phyloP scores from a whole-genome alignment of 2,888 invertebrate species.

The Abrostola triplasia region DNA sequence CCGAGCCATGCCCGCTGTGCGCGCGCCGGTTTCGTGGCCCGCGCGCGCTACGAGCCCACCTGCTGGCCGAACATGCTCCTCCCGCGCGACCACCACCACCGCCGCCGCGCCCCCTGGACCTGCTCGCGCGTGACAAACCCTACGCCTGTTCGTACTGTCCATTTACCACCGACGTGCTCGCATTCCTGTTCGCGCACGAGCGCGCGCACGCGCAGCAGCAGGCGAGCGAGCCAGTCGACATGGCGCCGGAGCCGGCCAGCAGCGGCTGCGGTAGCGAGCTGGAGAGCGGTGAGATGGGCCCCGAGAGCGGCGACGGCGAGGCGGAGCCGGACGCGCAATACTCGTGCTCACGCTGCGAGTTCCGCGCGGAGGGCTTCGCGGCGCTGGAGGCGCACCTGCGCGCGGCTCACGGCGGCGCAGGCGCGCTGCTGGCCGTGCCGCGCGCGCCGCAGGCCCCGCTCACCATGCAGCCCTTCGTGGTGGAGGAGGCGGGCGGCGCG shows the following conservation, averaged over 20 bases:
- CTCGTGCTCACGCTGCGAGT: conserved; percentile 85
- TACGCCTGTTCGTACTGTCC: conserved; percentile 97
- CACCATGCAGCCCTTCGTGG: conserved; percentile 97
- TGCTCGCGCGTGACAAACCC: conserved; percentile 89
- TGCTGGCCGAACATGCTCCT: conserved; percentile 95
- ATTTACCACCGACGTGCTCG: conserved; percentile 96
- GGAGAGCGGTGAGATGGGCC: conserved; percentile 51
- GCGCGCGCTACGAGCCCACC: conserved; percentile 95
- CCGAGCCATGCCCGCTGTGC: conserved; percentile 93
- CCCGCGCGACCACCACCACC: conserved; percentile 81
- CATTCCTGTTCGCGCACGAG: conserved; percentile 97
- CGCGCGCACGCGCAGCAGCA: conserved; percentile 91
- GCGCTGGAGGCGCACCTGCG: conserved; percentile 85
- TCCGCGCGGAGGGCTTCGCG: conserved; percentile 83
- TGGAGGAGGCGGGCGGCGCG: conserved; percentile 90
- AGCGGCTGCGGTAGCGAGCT: conserved; percentile 56
- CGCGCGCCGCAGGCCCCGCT: conserved; percentile 91
- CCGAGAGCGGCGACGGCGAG: conserved; percentile 64
- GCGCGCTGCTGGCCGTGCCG: conserved; percentile 86
- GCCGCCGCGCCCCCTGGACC: conserved; percentile 87
- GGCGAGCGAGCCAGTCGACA: conserved; percentile 66
- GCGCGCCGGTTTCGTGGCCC: conserved; percentile 95
- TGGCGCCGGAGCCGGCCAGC: conserved; percentile 48
- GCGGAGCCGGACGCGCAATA: conserved; percentile 74
- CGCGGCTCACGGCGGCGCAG: conserved; percentile 84